Percentiles rank a stretch among this genome's conserved stretches.
These are phyloP conservation scores for Halesus radiatus DNA, from an alignment of 1,140 invertebrate species.

Conservation along the genomic window DNA sequence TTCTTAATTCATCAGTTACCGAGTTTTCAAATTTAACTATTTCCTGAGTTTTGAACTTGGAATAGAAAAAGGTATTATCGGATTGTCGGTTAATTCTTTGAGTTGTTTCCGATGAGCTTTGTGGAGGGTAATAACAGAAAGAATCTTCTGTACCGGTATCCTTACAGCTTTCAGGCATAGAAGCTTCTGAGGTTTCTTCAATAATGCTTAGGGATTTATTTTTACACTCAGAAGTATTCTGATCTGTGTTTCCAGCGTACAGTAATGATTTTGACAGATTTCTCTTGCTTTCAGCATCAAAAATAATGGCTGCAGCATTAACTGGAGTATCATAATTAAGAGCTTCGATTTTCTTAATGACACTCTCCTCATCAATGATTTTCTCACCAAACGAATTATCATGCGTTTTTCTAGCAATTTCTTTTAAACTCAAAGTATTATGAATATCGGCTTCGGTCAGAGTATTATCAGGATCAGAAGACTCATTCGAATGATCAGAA, in stretches of 20 bases:
- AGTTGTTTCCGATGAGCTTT: not conserved
- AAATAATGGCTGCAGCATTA: not conserved
- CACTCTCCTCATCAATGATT: conserved; percentile 2
- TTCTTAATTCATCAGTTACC: not conserved
- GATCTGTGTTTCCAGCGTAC: too few species aligned
- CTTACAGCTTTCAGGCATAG: not conserved
- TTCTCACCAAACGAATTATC: not conserved
- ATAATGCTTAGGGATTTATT: too few species aligned
- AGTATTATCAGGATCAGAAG: not conserved
- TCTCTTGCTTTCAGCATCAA: not conserved
- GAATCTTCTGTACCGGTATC: not conserved
- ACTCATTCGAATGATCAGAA: not conserved
- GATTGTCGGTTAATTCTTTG: not conserved
- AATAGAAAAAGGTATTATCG: not conserved
- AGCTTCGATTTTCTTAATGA: conserved; percentile 29
- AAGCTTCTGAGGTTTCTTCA: too few species aligned
- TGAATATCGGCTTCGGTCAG: not conserved
- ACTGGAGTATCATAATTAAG: not conserved
- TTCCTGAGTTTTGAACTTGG: not conserved
- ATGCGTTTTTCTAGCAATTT: not conserved
- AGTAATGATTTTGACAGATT: not conserved
- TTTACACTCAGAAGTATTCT: too few species aligned
- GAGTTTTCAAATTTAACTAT: not conserved
- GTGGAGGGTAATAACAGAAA: not conserved
- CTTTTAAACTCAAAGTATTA: not conserved